phyloP scores from a whole-genome alignment of 2,797 vertebrate species.

The Acestrorhynchus altus region DNA sequence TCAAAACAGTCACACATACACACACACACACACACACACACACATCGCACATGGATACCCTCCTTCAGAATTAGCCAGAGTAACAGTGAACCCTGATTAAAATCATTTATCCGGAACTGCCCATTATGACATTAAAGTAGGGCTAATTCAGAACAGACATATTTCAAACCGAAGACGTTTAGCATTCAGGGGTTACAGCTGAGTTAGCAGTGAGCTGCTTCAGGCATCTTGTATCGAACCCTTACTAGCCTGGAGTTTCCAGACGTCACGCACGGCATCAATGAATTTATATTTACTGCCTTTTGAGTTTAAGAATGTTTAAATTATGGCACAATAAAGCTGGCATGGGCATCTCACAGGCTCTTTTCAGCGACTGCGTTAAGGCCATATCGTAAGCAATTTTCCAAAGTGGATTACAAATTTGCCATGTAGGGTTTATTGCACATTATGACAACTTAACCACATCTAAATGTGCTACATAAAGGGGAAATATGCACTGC shows the following conservation, averaged over 20 bases:
- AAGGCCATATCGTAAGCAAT: slow-evolving; percentile 84
- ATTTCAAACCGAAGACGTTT: slow-evolving; percentile 83
- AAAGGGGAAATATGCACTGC: slow-evolving; percentile 82
- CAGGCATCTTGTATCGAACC: slow-evolving; percentile 60
- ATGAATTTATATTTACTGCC: slow-evolving; percentile 84
- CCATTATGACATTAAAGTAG: slow-evolving; percentile 84
- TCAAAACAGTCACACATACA: slow-evolving; percentile 69
- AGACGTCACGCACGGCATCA: slow-evolving; percentile 75
- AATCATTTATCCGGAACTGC: slow-evolving; percentile 85
- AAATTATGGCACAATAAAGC: slow-evolving; percentile 90
- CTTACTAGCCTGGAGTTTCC: slow-evolving; percentile 21
- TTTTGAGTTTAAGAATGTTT: slow-evolving; percentile 89
- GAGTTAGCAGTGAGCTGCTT: slow-evolving; percentile 72
- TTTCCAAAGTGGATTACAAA: slow-evolving; percentile 88
- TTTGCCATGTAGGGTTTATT: slow-evolving; percentile 85
- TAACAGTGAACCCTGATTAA: slow-evolving; percentile 88
- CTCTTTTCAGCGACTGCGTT: slow-evolving; percentile 81
- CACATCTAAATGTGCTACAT: slow-evolving; percentile 84
- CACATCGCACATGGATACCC: slow-evolving; percentile 85
- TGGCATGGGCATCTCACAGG: slow-evolving; percentile 79
- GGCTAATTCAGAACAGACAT: slow-evolving; percentile 86
- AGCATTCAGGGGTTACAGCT: slow-evolving; percentile 80
- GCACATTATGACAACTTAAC: slow-evolving; percentile 87
- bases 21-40: slow-evolving; percentile 84
- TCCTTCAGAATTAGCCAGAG: slow-evolving; percentile 85